Evolutionary conservation across 2,888 invertebrate species (phyloP).

Genomic region (Tuta absoluta): DNA sequence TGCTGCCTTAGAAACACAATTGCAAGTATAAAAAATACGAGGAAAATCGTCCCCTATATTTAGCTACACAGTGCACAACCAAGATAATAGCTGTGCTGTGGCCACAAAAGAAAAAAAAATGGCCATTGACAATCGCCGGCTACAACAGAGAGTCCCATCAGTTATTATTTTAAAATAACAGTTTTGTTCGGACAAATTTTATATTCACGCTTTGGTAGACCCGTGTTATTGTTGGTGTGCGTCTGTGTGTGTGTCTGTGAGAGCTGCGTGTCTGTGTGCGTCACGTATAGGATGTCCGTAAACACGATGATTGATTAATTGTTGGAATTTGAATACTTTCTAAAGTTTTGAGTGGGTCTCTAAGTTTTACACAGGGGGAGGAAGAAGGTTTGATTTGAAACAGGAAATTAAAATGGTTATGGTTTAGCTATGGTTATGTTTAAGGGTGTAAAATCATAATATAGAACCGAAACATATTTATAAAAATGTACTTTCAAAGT

Average conservation of each 20-base stretch:
- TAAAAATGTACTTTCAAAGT: too few species aligned
- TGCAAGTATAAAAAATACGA: conserved; percentile 26
- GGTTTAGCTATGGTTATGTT: background rate
- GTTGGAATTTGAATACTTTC: conserved; percentile 53
- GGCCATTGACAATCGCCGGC: conserved; percentile 64
- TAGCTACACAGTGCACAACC: conserved; percentile 33
- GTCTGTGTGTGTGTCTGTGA: conserved; percentile 37
- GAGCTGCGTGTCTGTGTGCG: conserved; percentile 40
- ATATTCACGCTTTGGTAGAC: conserved; percentile 72
- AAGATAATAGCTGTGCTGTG: conserved; percentile 53
- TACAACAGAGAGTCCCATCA: conserved; percentile 66
- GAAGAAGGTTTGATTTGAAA: background rate
- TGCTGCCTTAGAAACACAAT: conserved; percentile 38
- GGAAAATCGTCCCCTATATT: conserved; percentile 48
- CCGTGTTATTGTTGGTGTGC: conserved; percentile 33
- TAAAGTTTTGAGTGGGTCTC: conserved; percentile 46
- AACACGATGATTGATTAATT: conserved; percentile 66
- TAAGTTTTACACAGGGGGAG: conserved; percentile 43
- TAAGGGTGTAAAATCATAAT: background rate
- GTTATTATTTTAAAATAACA: conserved; percentile 81
- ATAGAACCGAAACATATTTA: too few species aligned
- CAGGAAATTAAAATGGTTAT: background rate
- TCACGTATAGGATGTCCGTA: conserved; percentile 64
- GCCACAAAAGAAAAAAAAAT: conserved; percentile 59
- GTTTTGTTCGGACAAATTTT: conserved; percentile 80